Evolutionary conservation across 2,797 vertebrate species (phyloP), one percentile per base, ranked within the genome.

Genomic region (Gallinago solitaria): DNA sequence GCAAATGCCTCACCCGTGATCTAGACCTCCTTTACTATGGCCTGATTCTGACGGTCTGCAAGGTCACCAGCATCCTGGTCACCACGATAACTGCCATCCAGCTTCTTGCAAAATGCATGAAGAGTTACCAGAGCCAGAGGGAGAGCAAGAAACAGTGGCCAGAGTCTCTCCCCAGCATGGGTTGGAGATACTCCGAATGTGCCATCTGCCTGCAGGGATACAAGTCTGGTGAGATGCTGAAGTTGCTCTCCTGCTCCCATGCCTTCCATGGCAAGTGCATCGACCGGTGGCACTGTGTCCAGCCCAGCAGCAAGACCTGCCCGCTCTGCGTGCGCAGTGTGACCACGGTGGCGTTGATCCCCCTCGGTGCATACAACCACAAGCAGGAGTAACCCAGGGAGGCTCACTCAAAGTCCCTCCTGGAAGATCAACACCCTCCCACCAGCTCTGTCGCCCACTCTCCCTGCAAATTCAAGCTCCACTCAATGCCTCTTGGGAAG

Each of bases 141-240:
- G 4, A 69, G 20, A 28, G 25, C 16, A 11, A 19, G 33, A 28
- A 51, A 5, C 1, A 3, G 48, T 1, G 43, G 37, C 33, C 23
- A 3, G 14, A 6, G 15, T 7, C 17, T 48, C 9, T 45, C 15
- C 4, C 1, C 41, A 93, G 98, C 82, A 97, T 61, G 43, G 98
- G 98, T 75, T 98, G 88, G 4, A 98, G 98, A 96, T 98, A 98
- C 75, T 84, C 98, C 4, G 94, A 98, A 10, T 99, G 99, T 50
- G 99, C 99, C 53, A 99, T 99, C 96, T 99, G 99, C 95, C 97
- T 99, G 96, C 99, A 99, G 60, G 97, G 97, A 4, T 99, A 98
- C 6, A 95, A 98, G 94, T 98, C 99, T 21, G 98, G 98, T 1
- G 98, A 99, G 70, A 98, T 95, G 57, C 97, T 99, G 89, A 98